Conservation (phyloP, 2,113 vertebrate species). For the Elephantulus edwardii region DNA sequence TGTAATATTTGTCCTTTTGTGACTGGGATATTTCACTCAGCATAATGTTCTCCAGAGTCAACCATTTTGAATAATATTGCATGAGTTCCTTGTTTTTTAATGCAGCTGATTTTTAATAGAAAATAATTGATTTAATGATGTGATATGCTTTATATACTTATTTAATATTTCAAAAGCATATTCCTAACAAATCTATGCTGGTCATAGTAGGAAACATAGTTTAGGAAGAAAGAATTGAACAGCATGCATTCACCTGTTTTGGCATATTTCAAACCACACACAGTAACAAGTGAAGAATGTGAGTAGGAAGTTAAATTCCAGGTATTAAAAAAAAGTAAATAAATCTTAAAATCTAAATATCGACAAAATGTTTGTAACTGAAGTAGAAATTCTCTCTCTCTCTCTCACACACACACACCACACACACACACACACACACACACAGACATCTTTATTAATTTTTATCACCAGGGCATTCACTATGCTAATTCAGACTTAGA, state of each 20-base stretch:
- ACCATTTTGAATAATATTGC: too few relatives aligned
- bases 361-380: background rate
- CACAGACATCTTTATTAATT: background rate
- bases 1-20: too few relatives aligned
- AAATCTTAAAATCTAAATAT: background rate
- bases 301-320: background rate
- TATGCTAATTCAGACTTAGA: background rate
- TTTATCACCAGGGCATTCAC: background rate
- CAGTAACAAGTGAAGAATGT: background rate
- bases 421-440: too few relatives aligned
- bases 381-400: background rate
- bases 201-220: background rate
- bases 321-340: background rate
- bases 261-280: background rate
- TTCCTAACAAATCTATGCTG: background rate
- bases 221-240: background rate
- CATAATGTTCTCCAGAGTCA: too few relatives aligned
- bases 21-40: too few relatives aligned
- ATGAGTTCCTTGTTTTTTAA: too few relatives aligned
- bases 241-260: background rate
- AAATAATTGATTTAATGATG: background rate
- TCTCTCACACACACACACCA: too few relatives aligned
- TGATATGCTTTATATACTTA: background rate
- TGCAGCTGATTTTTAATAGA: background rate
- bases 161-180: background rate